These are phyloP conservation scores for Platysternon megacephalum DNA, from an alignment of 2,113 vertebrate genomes.

Conservation along the genomic window DNA sequence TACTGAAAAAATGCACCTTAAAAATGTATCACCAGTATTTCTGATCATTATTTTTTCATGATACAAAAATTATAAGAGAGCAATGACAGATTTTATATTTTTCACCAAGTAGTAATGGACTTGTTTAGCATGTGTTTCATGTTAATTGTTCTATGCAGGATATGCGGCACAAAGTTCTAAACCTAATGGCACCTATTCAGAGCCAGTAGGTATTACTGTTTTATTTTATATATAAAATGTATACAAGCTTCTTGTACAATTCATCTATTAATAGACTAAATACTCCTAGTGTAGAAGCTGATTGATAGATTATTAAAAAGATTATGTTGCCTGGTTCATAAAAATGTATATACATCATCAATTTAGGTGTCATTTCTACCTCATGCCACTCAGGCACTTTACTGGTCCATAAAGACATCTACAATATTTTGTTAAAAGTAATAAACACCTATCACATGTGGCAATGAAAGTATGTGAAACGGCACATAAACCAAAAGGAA, in stretches of 20 bases:
- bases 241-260: neutral
- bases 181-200: neutral
- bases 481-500: neutral
- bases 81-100: neutral
- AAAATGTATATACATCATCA: neutral
- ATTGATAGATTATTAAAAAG: neutral
- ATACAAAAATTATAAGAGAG: neutral
- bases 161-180: neutral
- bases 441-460: neutral
- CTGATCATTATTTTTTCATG: neutral
- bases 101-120: neutral
- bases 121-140: neutral
- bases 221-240: neutral
- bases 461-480: neutral
- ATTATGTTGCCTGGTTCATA: neutral
- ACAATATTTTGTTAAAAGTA: neutral
- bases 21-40: neutral
- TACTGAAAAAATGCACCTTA: neutral
- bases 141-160: neutral
- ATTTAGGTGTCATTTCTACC: neutral
- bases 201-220: neutral
- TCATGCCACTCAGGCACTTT: neutral
- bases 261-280: neutral
- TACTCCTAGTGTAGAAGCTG: fast-evolving
- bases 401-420: neutral